Percentiles rank a stretch among this genome's conserved stretches.
Evolutionary conservation across 2,888 invertebrate genomes (phyloP).

Genomic region (Drosophila aldrichi): DNA sequence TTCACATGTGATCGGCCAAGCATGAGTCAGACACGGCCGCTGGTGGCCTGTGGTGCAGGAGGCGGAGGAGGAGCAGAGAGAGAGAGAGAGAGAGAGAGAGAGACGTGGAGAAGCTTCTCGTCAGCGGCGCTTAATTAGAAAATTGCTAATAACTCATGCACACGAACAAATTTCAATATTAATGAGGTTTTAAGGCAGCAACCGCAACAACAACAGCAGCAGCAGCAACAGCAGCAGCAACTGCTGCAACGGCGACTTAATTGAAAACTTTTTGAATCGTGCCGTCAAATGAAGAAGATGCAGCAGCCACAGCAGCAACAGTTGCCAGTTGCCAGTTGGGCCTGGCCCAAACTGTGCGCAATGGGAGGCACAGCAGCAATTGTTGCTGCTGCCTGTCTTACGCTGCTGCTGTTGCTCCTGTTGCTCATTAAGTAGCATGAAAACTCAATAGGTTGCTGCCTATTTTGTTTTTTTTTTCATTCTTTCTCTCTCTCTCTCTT

Average conservation of each 20-base stretch:
- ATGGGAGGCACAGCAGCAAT: constrained; percentile 68
- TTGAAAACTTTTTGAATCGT: constrained; percentile 71
- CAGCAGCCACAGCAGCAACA: constrained; percentile 6
- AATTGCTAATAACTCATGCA: constrained; percentile 83
- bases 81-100: not conserved
- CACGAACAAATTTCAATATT: constrained; percentile 82
- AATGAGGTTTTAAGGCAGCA: constrained; percentile 72
- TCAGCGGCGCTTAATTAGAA: constrained; percentile 79
- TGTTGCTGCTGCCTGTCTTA: constrained; percentile 57
- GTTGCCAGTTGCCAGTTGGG: constrained; percentile 24
- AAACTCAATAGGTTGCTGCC: constrained; percentile 66
- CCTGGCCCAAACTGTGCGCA: constrained; percentile 63
- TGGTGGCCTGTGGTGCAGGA: not conserved
- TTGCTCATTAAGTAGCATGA: constrained; percentile 78
- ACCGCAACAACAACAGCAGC: constrained; percentile 23
- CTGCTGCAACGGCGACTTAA: constrained; percentile 61
- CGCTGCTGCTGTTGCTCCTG: constrained; percentile 61
- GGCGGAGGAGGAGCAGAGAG: not conserved
- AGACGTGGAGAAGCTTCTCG: constrained; percentile 27
- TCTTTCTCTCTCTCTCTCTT: not conserved
- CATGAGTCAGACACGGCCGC: constrained; percentile 53
- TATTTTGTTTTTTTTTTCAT: too few species aligned
- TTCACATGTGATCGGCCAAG: constrained; percentile 75
- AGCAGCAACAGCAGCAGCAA: constrained; percentile 26
- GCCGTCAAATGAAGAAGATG: constrained; percentile 53